Base-by-base conservation (phyloP, 2,797 vertebrate species). In the Trachurus trachurus region DNA sequence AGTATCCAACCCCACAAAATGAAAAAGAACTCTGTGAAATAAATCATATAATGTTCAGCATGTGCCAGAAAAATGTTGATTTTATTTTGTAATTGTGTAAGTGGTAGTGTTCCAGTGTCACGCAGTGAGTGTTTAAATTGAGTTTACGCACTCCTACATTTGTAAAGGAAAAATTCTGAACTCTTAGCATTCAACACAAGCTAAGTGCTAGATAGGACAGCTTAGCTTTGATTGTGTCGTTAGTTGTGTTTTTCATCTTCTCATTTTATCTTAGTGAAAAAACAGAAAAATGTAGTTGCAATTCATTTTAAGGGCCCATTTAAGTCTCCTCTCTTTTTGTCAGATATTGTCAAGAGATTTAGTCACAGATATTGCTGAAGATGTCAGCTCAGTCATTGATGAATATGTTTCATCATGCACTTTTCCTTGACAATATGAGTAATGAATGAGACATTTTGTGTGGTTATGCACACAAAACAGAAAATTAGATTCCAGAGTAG, bases 401-500 rank as follows among this genome's bases (percentile, higher is more conserved):
- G 7, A 37, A 37, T 37, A 9, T 6, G 2, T 37, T 37, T 8
- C 34, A 37, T 7, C 34, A 37, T 9, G 7, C 34, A 37, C 6
- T 37, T 37, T 37, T 37, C 34, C 8, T 8, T 37, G 34, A 37
- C 34, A 6, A 37, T 37, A 37, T 37, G 34, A 37, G 8, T 37
- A 37, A 37, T 2, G 34, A 34, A 34, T 1, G 5, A 2, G 34
- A 37, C 1, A 37, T 37, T 9, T 37, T 37, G 34, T 37, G 7
- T 37, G 44, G 31, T 67, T 21, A 63, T 53, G 50, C 26, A 21
- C 45, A 26, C 31, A 40, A n/a, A 47, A 54, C 52, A 59, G 22
- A 72, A 73, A 66, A 59, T 45, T 44, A 58, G 47, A 53, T 72
- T 57, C n/a, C 47, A 44, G 12, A 15, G 47, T 15, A 44, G 47